phyloP scores from a whole-genome alignment of 1,140 invertebrate genomes.

The Zaprionus camerounensis region DNA sequence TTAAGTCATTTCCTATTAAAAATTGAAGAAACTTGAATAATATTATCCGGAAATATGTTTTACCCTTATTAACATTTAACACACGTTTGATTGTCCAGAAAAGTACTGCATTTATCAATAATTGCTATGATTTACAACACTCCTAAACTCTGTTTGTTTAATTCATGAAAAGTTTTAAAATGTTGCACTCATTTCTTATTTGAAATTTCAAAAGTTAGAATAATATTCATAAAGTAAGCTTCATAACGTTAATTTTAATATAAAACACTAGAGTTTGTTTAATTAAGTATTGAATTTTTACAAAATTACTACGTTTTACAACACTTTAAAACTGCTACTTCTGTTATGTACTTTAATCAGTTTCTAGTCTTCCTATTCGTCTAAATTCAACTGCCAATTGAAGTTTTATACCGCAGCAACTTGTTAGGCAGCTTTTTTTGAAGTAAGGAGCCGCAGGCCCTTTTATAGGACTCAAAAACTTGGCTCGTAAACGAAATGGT shows the following conservation, averaged over 20 bases:
- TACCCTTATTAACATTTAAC: too few species aligned
- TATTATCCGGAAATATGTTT: too few species aligned
- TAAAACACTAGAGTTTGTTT: neutral
- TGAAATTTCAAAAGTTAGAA: too few species aligned
- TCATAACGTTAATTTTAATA: too few species aligned
- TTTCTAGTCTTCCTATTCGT: neutral
- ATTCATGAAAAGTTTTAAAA: too few species aligned
- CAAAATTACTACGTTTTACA: neutral
- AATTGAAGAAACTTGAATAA: too few species aligned
- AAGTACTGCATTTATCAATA: neutral
- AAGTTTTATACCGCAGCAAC: neutral
- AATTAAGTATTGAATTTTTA: neutral
- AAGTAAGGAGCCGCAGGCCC: neutral
- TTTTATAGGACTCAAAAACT: conserved; percentile 39
- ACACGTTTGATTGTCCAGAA: neutral
- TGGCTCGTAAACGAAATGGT: conserved; percentile 64
- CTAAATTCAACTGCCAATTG: conserved; percentile 21
- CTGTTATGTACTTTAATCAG: neutral
- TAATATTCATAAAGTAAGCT: too few species aligned
- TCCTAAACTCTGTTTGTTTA: too few species aligned
- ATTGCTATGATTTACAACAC: neutral
- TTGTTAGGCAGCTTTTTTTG: conserved; percentile 12
- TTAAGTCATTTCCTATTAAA: too few species aligned
- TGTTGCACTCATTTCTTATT: too few species aligned
- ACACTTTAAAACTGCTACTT: neutral